Evolutionary conservation across 1,140 invertebrate genomes (phyloP).

Genomic region (Trichoplusia ni): DNA sequence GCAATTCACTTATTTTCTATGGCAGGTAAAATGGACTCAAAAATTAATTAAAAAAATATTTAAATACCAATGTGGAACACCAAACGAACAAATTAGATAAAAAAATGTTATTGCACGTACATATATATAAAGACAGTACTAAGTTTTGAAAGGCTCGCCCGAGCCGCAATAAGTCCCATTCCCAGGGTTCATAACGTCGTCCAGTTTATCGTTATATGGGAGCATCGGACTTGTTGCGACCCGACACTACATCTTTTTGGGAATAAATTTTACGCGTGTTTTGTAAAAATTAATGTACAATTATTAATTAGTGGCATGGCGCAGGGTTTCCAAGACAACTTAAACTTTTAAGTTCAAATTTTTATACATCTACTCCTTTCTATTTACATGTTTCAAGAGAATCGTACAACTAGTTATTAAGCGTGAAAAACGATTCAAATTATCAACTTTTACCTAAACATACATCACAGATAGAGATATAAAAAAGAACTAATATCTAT

Average conservation of each 20-base stretch:
- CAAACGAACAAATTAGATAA: conserved; percentile 59
- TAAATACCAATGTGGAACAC: conserved; percentile 55
- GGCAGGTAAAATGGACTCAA: conserved; percentile 75
- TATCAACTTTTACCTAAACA: conserved; percentile 76
- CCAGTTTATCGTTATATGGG: background rate
- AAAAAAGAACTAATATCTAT: conserved; percentile 52
- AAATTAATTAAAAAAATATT: conserved; percentile 68
- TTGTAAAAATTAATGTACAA: conserved; percentile 32
- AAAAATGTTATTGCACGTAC: conserved; percentile 46
- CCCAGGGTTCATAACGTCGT: background rate
- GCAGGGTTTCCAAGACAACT: conserved; percentile 33
- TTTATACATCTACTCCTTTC: conserved; percentile 42
- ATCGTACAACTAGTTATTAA: conserved; percentile 52
- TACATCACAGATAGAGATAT: conserved; percentile 76
- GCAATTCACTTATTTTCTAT: conserved; percentile 74
- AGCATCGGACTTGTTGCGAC: conserved; percentile 1
- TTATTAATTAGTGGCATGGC: conserved; percentile 24
- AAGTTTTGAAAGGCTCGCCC: background rate
- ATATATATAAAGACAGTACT: conserved; percentile 36
- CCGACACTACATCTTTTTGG: conserved; percentile 3
- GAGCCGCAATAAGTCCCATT: conserved; percentile 6
- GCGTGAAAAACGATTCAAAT: conserved; percentile 63
- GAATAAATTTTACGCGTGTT: conserved; percentile 15
- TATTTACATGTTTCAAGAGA: conserved; percentile 57
- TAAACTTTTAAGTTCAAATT: conserved; percentile 48